Base-by-base conservation (phyloP, 2,113 vertebrate genomes). In the Brienomyrus brachyistius region DNA sequence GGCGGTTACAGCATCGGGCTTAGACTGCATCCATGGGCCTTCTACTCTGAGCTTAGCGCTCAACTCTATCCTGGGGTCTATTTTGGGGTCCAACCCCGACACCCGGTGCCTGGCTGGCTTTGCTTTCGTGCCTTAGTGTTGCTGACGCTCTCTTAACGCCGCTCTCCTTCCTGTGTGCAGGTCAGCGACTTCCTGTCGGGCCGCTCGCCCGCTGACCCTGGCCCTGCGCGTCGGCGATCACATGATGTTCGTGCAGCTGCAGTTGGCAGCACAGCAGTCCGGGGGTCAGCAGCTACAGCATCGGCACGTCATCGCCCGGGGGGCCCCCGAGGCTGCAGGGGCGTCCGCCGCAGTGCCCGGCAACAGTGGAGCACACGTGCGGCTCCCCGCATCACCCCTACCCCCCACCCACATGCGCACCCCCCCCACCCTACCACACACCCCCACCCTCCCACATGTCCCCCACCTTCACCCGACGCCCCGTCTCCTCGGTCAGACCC, bases 241-340 rank as follows among this genome's bases (percentile, higher is more conserved):
- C 93, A 99, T 99, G 98, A 99, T 99, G 98, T 99, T 99, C 89
- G 98, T 99, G 89, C 98, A 99, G 95, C 97, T 99, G 40, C 98
- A 99, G 95, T 92, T 99, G 90, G 98, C 98, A 0, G 97, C 98
- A 0, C 98, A 99, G 94, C 98, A 99, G 88, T 95, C 96, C 0
- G 95, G 95, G 0, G 96, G 95, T 0, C 97, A 97, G 90, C 96
- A 98, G 89, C 96, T 98, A 31, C 98, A 99, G 62, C 97, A 99
- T 89, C 96, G 97, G 52, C 97, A 97, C 91, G 89, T 99, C 89
- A 95, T 98, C 1, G 94, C 97, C 15, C 95, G 97, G 0, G 95
- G 97, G 9, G 96, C 91, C 66, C 92, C 1, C 90, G 94, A 91
- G 1, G 94, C 92, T 0, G 13, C 93, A 31, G 95, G 94, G 84